Evolutionary conservation across 2,888 invertebrate species (phyloP), one percentile per base, ranked within the genome.

Genomic region (Pammene aurita): DNA sequence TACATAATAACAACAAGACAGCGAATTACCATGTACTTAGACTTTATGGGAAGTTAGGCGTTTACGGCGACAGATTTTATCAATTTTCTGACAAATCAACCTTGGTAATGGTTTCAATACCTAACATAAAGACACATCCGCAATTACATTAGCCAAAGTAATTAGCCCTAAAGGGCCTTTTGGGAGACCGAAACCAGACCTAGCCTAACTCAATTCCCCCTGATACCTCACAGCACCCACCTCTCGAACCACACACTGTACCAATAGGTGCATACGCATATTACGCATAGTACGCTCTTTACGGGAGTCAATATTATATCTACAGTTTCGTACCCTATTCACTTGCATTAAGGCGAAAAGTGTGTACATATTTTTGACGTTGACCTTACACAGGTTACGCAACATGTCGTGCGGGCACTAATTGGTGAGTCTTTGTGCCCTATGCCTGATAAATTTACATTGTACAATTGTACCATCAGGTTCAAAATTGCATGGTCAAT

Each of bases 361-460:
- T 18, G 50, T 50, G 18, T 50, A 26, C 0, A 50, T 26, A 50
- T 50, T 11, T 50, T 18, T 26, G 50, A 26, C 1, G 48, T 5
- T 6, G 10, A 18, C 13, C 38, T 7, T 4, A 13, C 7, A 50
- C 50, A 26, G 9, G 16, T 48, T 48, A 16, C 48, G 48, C 50
- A 50, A 50, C 46, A 38, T 56, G 62, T 62, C 64, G 67, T 68
- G 68, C 58, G 68, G 42, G 58, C 58, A 50, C 67, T 68, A 68
- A 68, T 68, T 68, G 68, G 18, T 35, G 34, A 6, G 56, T 44
- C 68, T 58, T 58, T 64, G 64, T 63, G 57, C 46, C 44, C 14
- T 44, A 58, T n/a, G 66, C 50, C 57, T 16, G 34, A 34, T 60
- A 55, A 34, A 16, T 62, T 16, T 57, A 48, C 26, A 14, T 38